Evolutionary conservation across 2,797 vertebrate genomes (phyloP).

Genomic region (Vespertilio murinus): DNA sequence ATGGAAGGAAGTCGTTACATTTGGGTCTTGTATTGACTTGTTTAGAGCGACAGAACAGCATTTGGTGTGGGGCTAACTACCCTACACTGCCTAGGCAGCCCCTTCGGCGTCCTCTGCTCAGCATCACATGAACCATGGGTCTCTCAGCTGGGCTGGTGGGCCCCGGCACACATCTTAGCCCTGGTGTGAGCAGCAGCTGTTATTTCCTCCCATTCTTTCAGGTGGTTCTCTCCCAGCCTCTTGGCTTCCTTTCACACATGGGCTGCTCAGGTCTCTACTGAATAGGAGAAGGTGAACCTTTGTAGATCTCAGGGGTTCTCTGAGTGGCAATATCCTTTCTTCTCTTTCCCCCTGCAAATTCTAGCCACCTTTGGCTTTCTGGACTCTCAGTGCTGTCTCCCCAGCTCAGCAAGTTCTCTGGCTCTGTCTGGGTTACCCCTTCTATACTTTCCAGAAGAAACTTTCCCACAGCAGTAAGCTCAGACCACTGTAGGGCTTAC

Average conservation of each 20-base stretch:
- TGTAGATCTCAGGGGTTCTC: background rate
- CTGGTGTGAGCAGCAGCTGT: background rate
- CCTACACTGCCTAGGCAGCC: too few relatives aligned
- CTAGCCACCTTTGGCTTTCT: background rate
- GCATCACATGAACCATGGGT: accelerated
- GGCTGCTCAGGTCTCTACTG: background rate
- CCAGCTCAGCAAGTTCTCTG: background rate
- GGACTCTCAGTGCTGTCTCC: background rate
- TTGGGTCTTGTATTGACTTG: background rate
- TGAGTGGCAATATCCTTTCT: background rate
- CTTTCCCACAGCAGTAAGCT: background rate
- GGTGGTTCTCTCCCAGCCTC: background rate
- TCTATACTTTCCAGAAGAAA: accelerated
- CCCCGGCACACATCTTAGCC: accelerated
- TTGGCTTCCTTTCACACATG: background rate
- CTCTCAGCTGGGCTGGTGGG: background rate
- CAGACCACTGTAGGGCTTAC: background rate
- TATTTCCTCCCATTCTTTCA: background rate
- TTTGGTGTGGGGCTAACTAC: background rate
- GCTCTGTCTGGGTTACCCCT: background rate
- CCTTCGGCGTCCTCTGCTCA: background rate
- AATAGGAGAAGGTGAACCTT: background rate
- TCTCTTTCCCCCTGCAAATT: background rate
- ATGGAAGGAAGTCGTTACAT: background rate
- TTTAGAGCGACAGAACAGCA: too few relatives aligned